These are phyloP conservation scores for Callipepla californica DNA, from an alignment of 2,113 vertebrate species.

Conservation along the genomic window DNA sequence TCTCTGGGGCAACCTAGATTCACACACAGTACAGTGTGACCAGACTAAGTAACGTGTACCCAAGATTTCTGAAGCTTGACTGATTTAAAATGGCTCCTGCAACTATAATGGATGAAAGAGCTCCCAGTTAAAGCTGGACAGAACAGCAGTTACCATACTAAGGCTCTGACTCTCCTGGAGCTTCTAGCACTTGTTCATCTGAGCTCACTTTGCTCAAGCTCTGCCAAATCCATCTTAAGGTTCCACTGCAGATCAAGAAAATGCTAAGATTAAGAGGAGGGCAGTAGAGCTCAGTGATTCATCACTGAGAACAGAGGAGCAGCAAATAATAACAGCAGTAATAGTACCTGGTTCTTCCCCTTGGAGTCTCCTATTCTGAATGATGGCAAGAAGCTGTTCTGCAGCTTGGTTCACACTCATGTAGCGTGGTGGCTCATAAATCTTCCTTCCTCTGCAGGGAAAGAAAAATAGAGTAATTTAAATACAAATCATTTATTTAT, in stretches of 20 bases:
- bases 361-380: constrained; percentile 81
- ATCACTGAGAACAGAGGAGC: neutral
- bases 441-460: constrained; percentile 87
- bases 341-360: constrained; percentile 86
- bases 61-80: neutral
- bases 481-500: neutral
- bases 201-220: neutral
- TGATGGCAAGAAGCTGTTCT: constrained; percentile 89
- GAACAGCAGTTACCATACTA: neutral
- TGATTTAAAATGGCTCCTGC: neutral
- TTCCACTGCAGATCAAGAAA: neutral
- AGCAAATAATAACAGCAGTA: neutral
- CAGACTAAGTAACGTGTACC: neutral
- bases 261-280: neutral
- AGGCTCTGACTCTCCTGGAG: neutral
- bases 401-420: constrained; percentile 93
- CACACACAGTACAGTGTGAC: neutral
- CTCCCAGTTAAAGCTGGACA: neutral
- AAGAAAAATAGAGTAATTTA: neutral
- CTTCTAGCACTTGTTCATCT: neutral
- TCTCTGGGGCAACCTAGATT: neutral
- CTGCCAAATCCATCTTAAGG: neutral
- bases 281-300: neutral
- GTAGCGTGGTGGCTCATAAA: constrained; percentile 92
- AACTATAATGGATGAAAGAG: neutral